Percentiles rank a stretch among this genome's conserved stretches.
Evolutionary conservation across 2,797 vertebrate species (phyloP).

Genomic region (Megalops cyprinoides): DNA sequence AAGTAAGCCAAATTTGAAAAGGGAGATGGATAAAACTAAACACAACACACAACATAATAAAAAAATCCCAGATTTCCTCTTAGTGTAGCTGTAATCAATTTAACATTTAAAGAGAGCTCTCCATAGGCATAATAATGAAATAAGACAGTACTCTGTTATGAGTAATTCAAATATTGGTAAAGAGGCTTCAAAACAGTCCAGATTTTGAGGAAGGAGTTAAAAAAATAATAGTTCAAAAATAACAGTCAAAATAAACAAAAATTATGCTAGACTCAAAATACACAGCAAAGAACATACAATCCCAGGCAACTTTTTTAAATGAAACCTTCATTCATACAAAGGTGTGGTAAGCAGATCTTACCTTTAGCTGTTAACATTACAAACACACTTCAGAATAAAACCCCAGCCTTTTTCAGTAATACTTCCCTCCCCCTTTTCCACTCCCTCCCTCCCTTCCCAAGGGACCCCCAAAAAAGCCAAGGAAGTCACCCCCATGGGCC

Average conservation of each 20-base stretch:
- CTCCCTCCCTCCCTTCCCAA: slow-evolving; percentile 31
- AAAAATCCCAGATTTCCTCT: not conserved
- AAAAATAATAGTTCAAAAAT: too few species aligned
- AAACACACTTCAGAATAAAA: slow-evolving; percentile 4
- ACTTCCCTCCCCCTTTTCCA: slow-evolving; percentile 8
- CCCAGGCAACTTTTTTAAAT: too few species aligned
- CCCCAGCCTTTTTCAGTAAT: not conserved
- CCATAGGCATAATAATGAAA: too few species aligned
- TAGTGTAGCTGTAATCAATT: too few species aligned
- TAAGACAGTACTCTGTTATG: too few species aligned
- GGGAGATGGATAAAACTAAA: not conserved
- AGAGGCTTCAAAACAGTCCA: slow-evolving; percentile 3
- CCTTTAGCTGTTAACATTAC: not conserved
- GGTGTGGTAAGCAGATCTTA: not conserved
- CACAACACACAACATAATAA: not conserved
- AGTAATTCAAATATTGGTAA: too few species aligned
- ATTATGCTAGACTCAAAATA: not conserved
- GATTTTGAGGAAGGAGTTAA: not conserved
- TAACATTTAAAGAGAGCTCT: too few species aligned
- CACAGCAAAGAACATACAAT: too few species aligned
- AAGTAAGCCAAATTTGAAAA: not conserved
- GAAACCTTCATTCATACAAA: slow-evolving; percentile 3
- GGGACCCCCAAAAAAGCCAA: slow-evolving; percentile 30
- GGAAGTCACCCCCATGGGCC: slow-evolving; percentile 26
- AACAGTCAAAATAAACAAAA: too few species aligned